phyloP scores from a whole-genome alignment of 2,888 invertebrate species.

The Sarcophaga carnaria region DNA sequence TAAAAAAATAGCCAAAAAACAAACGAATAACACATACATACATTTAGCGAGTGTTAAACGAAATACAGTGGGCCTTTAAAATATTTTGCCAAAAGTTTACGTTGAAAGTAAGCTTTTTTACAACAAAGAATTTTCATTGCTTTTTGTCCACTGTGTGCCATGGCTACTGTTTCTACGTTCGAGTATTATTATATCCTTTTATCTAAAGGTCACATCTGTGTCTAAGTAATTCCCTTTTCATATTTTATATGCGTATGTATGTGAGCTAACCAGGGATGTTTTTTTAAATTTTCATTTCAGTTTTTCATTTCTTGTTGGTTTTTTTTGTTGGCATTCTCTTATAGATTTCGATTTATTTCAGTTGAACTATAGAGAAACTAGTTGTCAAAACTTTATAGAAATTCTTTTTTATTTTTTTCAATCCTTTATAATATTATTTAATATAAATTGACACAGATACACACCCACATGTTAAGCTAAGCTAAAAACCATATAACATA shows the following conservation, averaged over 20 bases:
- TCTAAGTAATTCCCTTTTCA: not conserved
- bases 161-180: no score
- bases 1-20: no score
- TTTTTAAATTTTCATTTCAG: not conserved
- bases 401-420: constrained; percentile 38
- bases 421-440: constrained; percentile 7
- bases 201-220: constrained; percentile 51
- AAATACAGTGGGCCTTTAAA: no score
- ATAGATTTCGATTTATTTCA: constrained; percentile 58
- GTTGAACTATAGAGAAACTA: constrained; percentile 56
- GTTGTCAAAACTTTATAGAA: constrained; percentile 60
- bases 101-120: no score
- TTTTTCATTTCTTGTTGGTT: constrained; percentile 12
- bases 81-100: no score
- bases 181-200: constrained; percentile 25
- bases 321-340: constrained; percentile 22
- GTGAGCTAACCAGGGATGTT: constrained; percentile 7
- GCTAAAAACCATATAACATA: not conserved
- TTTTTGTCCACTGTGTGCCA: no score
- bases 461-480: not conserved
- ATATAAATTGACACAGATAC: not conserved
- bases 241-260: constrained; percentile 2
- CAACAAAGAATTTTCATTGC: no score
- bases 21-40: no score
- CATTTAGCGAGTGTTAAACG: no score